Base-by-base conservation (phyloP, 2,113 vertebrate genomes). In the Recurvirostra avosetta region DNA sequence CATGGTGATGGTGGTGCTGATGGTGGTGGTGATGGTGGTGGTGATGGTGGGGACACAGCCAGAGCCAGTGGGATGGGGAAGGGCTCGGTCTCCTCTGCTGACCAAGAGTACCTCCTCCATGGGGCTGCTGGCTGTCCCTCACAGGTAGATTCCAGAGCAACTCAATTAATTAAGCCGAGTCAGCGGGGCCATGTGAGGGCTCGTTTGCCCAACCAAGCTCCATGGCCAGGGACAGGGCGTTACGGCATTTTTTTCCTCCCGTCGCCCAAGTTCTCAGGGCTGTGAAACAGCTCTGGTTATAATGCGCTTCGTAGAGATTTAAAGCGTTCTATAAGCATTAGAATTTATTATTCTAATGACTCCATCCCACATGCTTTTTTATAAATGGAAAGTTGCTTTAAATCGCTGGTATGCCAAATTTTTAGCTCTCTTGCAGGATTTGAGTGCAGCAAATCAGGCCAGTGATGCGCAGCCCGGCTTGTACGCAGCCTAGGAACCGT, bases 121-220 rank as follows among this genome's bases (percentile, higher is more conserved):
- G 61, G 67, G 36, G 83, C 40, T 40, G 61, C 25, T 29, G n/a
- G 27, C 52, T 30, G 23, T 36, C 30, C 52, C 61, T 45, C 47
- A 15, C 10, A 3, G 26, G 15, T 16, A 21, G 41, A 8, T 66
- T 59, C 66, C 45, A 27, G 63, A 40, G 8, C 17, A 59, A 41
- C 21, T 43, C 18, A 2, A 2, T 30, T 34, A 56, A 50, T 45
- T 20, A 30, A 59, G 41, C 20, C 1, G 1, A 10, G 32, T 12
- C 47, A 50, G 36, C 12, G 2, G 4, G 32, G 36, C 25, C 32
- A 14, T 3, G 0, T 2, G 2, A 34, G 49, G n/a, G 34, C 49
- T 41, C 11, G 3, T 17, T 27, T 27, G 36, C 75, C 45, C 67
- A 40, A 30, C 59, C 5, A 2, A 71, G 38, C 21, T 47, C 15